Evolutionary conservation across 2,797 vertebrate species (phyloP).

Genomic region (Chromis chromis): DNA sequence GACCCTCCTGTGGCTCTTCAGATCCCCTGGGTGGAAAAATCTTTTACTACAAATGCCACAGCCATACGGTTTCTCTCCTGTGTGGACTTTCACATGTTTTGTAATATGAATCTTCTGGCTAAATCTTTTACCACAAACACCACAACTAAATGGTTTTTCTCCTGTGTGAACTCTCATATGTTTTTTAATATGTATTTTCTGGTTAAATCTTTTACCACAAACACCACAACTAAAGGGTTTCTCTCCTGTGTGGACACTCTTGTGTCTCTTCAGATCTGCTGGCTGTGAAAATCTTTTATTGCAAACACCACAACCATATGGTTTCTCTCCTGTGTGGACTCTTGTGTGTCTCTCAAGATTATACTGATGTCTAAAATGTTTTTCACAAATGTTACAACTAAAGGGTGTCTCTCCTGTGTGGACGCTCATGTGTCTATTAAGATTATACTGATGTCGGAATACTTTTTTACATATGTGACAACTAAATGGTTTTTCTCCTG

Average conservation of each 20-base stretch:
- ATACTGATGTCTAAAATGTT: too few relatives aligned
- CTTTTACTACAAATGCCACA: constrained; percentile 13
- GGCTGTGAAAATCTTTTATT: constrained; percentile 26
- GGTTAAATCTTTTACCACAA: not conserved
- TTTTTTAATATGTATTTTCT: not conserved
- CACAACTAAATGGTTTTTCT: constrained; percentile 25
- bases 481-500: constrained; percentile 27
- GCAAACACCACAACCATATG: constrained; percentile 13
- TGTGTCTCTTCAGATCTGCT: not conserved
- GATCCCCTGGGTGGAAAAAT: not conserved
- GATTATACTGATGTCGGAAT: constrained; percentile 29
- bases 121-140: constrained; percentile 12
- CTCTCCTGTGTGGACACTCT: too few relatives aligned
- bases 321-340: constrained; percentile 36
- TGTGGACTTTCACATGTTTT: constrained; percentile 9
- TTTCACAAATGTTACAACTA: too few relatives aligned
- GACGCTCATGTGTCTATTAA: too few relatives aligned
- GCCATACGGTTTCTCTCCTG: not conserved
- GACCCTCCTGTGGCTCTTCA: constrained; percentile 24
- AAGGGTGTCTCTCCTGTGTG: too few relatives aligned
- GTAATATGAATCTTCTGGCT: not conserved
- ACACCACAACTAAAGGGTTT: too few relatives aligned
- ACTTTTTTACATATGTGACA: constrained; percentile 28
- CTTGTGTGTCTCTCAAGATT: constrained; percentile 33
- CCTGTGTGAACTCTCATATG: not conserved